Evolutionary conservation across 2,113 vertebrate species (phyloP).

Genomic region (Thymallus thymallus): DNA sequence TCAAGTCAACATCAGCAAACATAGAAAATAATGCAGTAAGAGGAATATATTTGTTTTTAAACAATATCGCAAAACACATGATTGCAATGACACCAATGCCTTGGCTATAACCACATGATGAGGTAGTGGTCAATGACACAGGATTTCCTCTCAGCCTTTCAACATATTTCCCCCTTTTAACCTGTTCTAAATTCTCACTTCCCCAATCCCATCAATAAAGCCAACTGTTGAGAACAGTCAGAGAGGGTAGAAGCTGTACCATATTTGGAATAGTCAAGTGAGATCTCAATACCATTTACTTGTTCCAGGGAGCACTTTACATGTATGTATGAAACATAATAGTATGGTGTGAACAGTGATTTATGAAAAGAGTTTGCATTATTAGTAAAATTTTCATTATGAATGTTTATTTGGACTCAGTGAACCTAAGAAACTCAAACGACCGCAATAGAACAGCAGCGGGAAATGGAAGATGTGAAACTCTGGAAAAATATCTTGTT

Average conservation of each 20-base stretch:
- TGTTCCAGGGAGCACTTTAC: neutral
- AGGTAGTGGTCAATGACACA: neutral
- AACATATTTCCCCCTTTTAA: neutral
- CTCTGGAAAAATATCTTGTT: slow-evolving; percentile 28
- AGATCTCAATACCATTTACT: neutral
- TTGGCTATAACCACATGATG: too few species aligned
- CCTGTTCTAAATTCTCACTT: neutral
- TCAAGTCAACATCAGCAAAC: too few species aligned
- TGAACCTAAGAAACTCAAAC: neutral
- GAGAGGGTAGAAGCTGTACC: neutral
- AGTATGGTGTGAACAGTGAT: too few species aligned
- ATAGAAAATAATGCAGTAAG: too few species aligned
- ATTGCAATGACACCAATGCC: too few species aligned
- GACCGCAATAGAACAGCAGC: neutral
- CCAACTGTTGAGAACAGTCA: neutral
- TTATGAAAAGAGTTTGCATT: too few species aligned
- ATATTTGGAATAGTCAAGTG: too few species aligned
- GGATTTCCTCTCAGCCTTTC: neutral
- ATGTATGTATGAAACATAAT: too few species aligned
- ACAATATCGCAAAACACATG: too few species aligned
- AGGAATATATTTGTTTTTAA: too few species aligned
- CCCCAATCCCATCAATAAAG: too few species aligned
- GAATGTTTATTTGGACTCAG: neutral
- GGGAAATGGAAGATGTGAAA: slow-evolving; percentile 11
- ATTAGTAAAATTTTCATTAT: too few species aligned